Evolutionary conservation across 2,113 vertebrate genomes (phyloP).

Genomic region (Zosterops hypoxanthus): DNA sequence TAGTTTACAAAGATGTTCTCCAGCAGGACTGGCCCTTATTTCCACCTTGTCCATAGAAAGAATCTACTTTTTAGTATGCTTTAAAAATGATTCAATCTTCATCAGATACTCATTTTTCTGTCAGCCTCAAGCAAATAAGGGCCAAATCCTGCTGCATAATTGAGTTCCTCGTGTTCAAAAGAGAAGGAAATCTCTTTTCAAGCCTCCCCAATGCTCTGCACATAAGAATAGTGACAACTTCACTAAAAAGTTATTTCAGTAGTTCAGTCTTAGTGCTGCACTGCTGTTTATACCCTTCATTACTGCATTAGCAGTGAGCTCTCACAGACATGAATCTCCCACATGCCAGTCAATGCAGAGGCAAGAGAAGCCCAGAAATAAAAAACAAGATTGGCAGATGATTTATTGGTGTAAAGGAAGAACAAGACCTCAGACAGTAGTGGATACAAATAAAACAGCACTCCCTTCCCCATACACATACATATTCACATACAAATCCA

Average conservation of each 20-base stretch:
- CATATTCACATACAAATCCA: background rate
- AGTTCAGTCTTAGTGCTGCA: background rate
- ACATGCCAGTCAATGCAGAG: background rate
- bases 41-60: background rate
- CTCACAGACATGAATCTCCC: background rate
- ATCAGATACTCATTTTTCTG: background rate
- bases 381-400: background rate
- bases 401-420: background rate
- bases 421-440: background rate
- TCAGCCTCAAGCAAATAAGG: constrained; percentile 1
- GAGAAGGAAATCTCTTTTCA: background rate
- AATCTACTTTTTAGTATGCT: background rate
- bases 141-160: background rate
- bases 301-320: background rate
- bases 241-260: background rate
- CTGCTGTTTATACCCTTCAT: background rate
- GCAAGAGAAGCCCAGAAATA: background rate
- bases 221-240: background rate
- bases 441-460: background rate
- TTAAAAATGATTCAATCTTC: background rate
- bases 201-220: background rate
- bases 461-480: background rate
- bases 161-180: background rate
- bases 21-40: background rate
- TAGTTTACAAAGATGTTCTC: background rate